Percentiles rank a stretch among this genome's conserved stretches.
phyloP scores from a whole-genome alignment of 1,140 invertebrate species.

The Lethrus apterus region DNA sequence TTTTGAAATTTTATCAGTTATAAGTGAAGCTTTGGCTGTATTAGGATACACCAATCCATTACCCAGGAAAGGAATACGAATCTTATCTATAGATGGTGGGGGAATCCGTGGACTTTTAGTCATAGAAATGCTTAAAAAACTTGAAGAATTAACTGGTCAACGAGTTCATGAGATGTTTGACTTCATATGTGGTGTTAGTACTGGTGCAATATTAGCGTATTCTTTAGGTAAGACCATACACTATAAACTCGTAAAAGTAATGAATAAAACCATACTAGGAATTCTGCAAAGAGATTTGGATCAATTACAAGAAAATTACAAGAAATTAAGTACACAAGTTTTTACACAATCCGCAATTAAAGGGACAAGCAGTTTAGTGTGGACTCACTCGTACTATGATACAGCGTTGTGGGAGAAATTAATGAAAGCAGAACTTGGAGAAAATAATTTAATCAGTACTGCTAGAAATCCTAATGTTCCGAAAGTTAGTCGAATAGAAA shows the following conservation, averaged over 20 bases:
- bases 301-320: slow-evolving; percentile 60
- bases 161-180: slow-evolving; percentile 71
- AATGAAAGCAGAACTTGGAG: slow-evolving; percentile 63
- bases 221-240: slow-evolving; percentile 48
- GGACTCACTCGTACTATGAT: slow-evolving; percentile 87
- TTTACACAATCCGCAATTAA: slow-evolving; percentile 63
- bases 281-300: slow-evolving; percentile 49
- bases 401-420: slow-evolving; percentile 78
- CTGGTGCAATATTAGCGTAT: slow-evolving; percentile 70
- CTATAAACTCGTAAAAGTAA: background rate
- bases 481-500: slow-evolving; percentile 47
- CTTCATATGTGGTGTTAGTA: slow-evolving; percentile 87
- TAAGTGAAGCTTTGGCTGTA: slow-evolving; percentile 61
- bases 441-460: slow-evolving; percentile 59
- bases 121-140: slow-evolving; percentile 68
- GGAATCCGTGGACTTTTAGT: slow-evolving; percentile 79
- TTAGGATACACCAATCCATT: slow-evolving; percentile 67
- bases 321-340: slow-evolving; percentile 59
- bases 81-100: slow-evolving; percentile 85
- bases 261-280: slow-evolving; percentile 41
- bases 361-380: slow-evolving; percentile 74
- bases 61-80: slow-evolving; percentile 65
- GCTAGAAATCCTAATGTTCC: slow-evolving; percentile 51
- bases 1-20: slow-evolving; percentile 39
- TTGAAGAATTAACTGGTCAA: slow-evolving; percentile 66